phyloP scores from a whole-genome alignment of 2,797 vertebrate species.

The Heterohyrax brucei region DNA sequence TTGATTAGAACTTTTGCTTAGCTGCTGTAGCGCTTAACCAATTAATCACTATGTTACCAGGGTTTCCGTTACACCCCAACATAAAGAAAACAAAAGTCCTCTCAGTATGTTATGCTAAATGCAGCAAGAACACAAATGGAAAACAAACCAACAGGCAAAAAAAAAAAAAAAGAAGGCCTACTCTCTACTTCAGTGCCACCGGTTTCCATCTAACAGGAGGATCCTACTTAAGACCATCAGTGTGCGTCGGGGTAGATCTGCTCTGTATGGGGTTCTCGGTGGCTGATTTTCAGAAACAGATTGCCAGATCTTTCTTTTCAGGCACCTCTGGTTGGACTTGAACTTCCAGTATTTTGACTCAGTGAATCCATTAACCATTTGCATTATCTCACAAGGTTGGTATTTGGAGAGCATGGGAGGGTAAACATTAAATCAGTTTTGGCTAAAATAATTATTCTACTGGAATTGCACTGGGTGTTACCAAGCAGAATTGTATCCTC shows the following conservation, averaged over 20 bases:
- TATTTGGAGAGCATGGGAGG: background rate
- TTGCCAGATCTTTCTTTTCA: too few species aligned
- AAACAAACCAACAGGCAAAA: background rate
- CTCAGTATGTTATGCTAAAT: background rate
- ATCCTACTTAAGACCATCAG: background rate
- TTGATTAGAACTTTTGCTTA: too few species aligned
- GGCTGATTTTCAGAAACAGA: background rate
- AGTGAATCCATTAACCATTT: background rate
- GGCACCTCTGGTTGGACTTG: too few species aligned
- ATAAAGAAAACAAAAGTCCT: background rate
- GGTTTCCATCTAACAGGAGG: background rate
- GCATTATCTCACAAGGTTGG: background rate
- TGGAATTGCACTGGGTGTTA: background rate
- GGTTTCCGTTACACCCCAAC: too few species aligned
- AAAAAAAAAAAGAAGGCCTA: background rate
- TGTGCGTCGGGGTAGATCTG: background rate
- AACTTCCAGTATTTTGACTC: background rate
- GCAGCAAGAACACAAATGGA: too few species aligned
- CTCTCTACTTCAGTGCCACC: background rate
- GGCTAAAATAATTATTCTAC: constrained; percentile 23
- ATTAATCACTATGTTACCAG: too few species aligned
- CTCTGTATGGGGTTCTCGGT: background rate
- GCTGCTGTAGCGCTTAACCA: too few species aligned
- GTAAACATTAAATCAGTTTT: background rate
- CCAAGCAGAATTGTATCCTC: background rate